Conservation (phyloP, 2,888 invertebrate species). For the Drosophila nr. medialis region DNA sequence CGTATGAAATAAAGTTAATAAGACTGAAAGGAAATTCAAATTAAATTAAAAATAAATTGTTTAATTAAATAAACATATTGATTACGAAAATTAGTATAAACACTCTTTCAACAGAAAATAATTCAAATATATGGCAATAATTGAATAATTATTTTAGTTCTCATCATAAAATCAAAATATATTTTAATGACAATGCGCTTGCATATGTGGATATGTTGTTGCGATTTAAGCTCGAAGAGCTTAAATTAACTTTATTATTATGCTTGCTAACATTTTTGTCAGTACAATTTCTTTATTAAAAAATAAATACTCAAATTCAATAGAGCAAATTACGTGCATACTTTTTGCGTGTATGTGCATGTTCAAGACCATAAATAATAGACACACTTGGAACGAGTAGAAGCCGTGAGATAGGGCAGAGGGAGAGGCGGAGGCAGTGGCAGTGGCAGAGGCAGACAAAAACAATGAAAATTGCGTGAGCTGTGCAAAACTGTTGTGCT, state of each 20-base stretch:
- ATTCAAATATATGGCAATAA: neutral
- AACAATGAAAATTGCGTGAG: conserved; percentile 69
- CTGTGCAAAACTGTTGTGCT: conserved; percentile 70
- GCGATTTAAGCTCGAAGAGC: neutral
- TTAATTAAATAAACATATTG: neutral
- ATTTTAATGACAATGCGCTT: neutral
- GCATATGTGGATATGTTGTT: neutral
- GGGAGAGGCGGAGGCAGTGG: neutral
- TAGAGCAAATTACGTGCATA: conserved; percentile 29
- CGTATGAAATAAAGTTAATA: neutral
- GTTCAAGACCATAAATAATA: conserved; percentile 68
- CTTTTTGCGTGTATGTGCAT: conserved; percentile 19
- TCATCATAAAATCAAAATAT: neutral
- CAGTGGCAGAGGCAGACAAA: neutral
- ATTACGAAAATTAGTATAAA: neutral
- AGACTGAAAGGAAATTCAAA: neutral
- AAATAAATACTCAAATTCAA: conserved; percentile 51
- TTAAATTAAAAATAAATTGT: neutral
- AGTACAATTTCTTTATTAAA: neutral
- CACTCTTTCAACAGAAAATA: neutral
- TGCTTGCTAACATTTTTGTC: neutral
- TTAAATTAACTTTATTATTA: neutral
- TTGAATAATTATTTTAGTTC: neutral
- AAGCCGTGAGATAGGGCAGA: neutral
- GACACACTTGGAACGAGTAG: conserved; percentile 1